Base-by-base conservation (phyloP, 2,888 invertebrate species). In the Chloroclysta siterata region DNA sequence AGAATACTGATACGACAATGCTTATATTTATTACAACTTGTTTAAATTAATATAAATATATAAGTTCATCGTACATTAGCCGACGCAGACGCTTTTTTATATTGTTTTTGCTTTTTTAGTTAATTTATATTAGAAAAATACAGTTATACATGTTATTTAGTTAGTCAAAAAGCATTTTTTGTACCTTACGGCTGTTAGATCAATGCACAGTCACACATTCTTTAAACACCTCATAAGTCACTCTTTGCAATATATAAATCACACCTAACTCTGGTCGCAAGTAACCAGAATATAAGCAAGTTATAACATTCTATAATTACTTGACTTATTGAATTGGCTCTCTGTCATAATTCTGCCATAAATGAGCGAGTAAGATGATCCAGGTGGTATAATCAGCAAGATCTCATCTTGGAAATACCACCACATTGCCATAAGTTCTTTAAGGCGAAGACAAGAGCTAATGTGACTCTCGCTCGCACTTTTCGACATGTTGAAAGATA, bases 221-320 rank as follows among this genome's bases (percentile, higher is more conserved):
- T 47, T 66, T 50, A 54, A 44, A 33, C 47, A 66, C 60, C 15
- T 60, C 51, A n/a, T 28, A 44, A 53, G 14, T 58, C 42, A 58
- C 41, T 41, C 33, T 22, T 42, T 39, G 11, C 3, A n/a, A 10
- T 33, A 22, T 47, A 48, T 47, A 15, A 42, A 51, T 51, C 57
- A 58, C 51, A 51, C 57, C 42, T 51, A 33, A 15, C 51, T 51
- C 17, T 50, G 10, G 28, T 29, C 29, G 33, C 0, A 33, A 5
- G 33, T 22, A 50, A 11, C 14, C 10, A 22, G 48, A 7, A 48
- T 28, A 33, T 5, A 57, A 42, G 22, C 41, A 57, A 62, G 52
- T 33, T 61, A 52, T 56, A 56, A 22, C 22, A 46, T 17, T 46
- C 11, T 17, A 17, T 46, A 46, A 39, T 11, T 11, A 39, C 36